phyloP scores from a whole-genome alignment of 2,797 vertebrate species.

The Falco novaeseelandiae region DNA sequence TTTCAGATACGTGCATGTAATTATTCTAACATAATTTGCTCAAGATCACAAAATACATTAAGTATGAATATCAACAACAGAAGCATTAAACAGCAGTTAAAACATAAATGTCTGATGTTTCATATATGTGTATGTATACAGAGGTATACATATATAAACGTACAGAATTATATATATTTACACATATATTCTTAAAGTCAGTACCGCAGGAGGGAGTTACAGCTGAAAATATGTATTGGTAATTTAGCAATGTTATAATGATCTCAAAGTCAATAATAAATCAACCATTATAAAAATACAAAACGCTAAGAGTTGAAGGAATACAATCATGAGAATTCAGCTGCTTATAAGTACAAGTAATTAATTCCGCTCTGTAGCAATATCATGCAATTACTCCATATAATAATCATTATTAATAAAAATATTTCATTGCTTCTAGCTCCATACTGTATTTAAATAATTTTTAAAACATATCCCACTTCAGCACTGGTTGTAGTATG shows the following conservation, averaged over 20 bases:
- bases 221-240: neutral
- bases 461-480: neutral
- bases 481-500: neutral
- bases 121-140: neutral
- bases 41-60: neutral
- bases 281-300: neutral
- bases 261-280: neutral
- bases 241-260: neutral
- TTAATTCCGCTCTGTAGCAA: neutral
- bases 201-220: neutral
- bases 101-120: neutral
- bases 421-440: neutral
- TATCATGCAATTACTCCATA: neutral
- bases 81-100: conserved; percentile 1
- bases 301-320: neutral
- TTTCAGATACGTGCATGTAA: neutral
- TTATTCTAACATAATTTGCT: neutral
- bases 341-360: neutral
- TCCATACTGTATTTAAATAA: neutral
- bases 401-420: neutral
- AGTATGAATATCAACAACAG: neutral
- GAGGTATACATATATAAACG: neutral
- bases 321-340: neutral
- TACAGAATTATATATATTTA: neutral
- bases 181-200: neutral